Evolutionary conservation across 2,797 vertebrate genomes (phyloP).

Genomic region (Dermochelys coriacea): DNA sequence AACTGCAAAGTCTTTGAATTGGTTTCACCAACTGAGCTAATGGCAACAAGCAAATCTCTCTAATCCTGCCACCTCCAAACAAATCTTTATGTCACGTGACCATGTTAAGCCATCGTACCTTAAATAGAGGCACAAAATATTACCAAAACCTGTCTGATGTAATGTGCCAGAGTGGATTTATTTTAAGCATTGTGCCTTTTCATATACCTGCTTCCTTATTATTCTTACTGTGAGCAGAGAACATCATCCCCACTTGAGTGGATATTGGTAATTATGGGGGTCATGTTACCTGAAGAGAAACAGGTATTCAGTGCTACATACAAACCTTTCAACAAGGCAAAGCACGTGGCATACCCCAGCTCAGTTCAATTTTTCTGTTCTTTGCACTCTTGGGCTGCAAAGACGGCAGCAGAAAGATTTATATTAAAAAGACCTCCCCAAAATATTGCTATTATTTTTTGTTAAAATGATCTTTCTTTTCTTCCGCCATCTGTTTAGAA

Average conservation of each 20-base stretch:
- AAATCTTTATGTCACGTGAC: accelerated
- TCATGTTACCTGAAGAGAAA: slow-evolving; percentile 37
- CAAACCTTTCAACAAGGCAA: neutral
- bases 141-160: slow-evolving; percentile 10
- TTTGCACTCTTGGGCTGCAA: neutral
- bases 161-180: neutral
- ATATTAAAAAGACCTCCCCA: neutral
- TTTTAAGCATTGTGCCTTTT: slow-evolving; percentile 42
- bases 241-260: neutral
- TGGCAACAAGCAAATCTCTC: neutral
- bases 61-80: neutral
- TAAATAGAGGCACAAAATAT: slow-evolving; percentile 27
- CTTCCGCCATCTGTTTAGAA: neutral
- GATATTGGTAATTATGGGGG: slow-evolving; percentile 41
- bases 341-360: neutral
- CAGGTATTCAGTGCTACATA: slow-evolving; percentile 26
- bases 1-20: neutral
- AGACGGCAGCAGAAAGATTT: neutral
- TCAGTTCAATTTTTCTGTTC: neutral
- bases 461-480: neutral
- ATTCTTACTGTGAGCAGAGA: neutral
- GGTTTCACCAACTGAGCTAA: neutral
- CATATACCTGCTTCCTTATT: neutral
- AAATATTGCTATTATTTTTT: neutral
- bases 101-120: neutral